Percentiles rank a stretch among this genome's conserved stretches.
Evolutionary conservation across 2,888 invertebrate genomes (phyloP).

Genomic region (Pimpla rufipes): DNA sequence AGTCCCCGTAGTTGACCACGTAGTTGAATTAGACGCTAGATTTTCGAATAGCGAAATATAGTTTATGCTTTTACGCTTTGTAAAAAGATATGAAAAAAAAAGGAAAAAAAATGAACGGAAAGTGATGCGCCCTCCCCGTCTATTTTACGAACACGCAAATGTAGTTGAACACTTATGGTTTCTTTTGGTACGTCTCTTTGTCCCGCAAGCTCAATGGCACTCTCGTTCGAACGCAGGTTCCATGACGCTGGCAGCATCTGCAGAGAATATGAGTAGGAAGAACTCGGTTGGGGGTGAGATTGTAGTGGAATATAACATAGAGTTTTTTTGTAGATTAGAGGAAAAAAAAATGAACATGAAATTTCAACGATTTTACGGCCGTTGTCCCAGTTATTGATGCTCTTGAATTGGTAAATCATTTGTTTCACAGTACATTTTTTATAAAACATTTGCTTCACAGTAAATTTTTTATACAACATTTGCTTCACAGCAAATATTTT

Average conservation of each 20-base stretch:
- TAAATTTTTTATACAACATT: too few relatives aligned
- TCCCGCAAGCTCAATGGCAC: slow-evolving; percentile 68
- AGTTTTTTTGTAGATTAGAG: slow-evolving; percentile 45
- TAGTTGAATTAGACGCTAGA: slow-evolving; percentile 55
- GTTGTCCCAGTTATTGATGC: not conserved
- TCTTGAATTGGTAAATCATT: too few relatives aligned
- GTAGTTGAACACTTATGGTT: slow-evolving; percentile 69
- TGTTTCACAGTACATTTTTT: too few relatives aligned
- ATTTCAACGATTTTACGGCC: not conserved
- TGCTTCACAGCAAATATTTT: too few relatives aligned
- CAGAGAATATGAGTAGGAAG: slow-evolving; percentile 87
- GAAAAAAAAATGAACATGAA: too few relatives aligned
- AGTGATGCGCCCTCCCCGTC: slow-evolving; percentile 40
- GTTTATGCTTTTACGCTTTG: slow-evolving; percentile 45
- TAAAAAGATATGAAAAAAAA: slow-evolving; percentile 30
- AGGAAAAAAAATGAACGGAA: not conserved
- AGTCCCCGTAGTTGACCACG: slow-evolving; percentile 63
- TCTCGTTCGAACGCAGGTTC: slow-evolving; percentile 77
- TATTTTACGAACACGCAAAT: slow-evolving; percentile 55
- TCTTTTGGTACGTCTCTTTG: slow-evolving; percentile 68
- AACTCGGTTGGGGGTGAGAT: slow-evolving; percentile 85
- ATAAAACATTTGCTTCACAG: too few relatives aligned
- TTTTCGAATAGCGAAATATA: slow-evolving; percentile 19
- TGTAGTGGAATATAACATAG: too few relatives aligned
- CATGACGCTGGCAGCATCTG: slow-evolving; percentile 84